Percentiles rank a stretch among this genome's conserved stretches.
Evolutionary conservation across 2,888 invertebrate species (phyloP).

Genomic region (Microctonus hyperodae): DNA sequence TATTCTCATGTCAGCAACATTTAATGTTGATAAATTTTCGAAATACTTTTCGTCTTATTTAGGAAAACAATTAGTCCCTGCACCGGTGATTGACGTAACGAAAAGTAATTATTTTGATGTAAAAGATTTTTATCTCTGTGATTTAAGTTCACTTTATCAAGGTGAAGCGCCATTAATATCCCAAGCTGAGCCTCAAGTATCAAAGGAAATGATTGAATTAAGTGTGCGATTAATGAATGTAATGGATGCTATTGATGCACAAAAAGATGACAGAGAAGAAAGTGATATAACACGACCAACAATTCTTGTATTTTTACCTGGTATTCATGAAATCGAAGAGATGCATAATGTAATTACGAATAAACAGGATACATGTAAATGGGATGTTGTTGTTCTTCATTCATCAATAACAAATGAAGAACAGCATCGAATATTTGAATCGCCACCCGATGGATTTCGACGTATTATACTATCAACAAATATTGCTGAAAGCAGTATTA

Average conservation of each 20-base stretch:
- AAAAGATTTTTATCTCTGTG: slow-evolving; percentile 71
- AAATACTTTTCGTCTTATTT: slow-evolving; percentile 70
- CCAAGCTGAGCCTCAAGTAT: slow-evolving; percentile 69
- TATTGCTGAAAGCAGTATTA: slow-evolving; percentile 92
- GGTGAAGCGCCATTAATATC: slow-evolving; percentile 66
- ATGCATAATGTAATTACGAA: slow-evolving; percentile 64
- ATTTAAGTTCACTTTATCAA: slow-evolving; percentile 44
- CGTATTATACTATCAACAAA: slow-evolving; percentile 91
- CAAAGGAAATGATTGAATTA: slow-evolving; percentile 68
- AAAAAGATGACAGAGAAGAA: slow-evolving; percentile 10
- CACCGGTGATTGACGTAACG: slow-evolving; percentile 68
- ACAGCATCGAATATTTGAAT: slow-evolving; percentile 72
- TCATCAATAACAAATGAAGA: slow-evolving; percentile 82
- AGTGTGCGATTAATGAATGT: slow-evolving; percentile 68
- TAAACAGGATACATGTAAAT: slow-evolving; percentile 54
- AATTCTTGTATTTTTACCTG: slow-evolving; percentile 90
- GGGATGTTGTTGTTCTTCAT: slow-evolving; percentile 72
- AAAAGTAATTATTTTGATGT: slow-evolving; percentile 67
- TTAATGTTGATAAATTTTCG: slow-evolving; percentile 76
- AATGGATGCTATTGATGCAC: slow-evolving; percentile 70
- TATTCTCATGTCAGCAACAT: slow-evolving; percentile 94
- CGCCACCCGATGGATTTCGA: slow-evolving; percentile 71
- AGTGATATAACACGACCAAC: slow-evolving; percentile 65
- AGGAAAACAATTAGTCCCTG: slow-evolving; percentile 57
- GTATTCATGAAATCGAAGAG: slow-evolving; percentile 83